Conservation (phyloP, 2,888 invertebrate genomes). For the Acleris sparsana region DNA sequence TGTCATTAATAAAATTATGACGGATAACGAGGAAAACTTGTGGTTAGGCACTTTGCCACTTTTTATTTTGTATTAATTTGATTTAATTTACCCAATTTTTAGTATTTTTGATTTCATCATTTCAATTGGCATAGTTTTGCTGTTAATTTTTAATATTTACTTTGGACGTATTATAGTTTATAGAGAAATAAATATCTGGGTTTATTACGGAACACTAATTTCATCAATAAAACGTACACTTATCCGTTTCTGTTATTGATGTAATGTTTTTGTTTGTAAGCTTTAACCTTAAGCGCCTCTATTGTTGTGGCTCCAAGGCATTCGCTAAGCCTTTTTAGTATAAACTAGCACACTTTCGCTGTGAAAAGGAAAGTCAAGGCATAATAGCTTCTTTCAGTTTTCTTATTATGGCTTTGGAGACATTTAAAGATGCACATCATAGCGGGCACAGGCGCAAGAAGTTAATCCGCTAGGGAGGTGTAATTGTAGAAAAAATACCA, state of each 20-base stretch:
- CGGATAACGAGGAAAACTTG: no score
- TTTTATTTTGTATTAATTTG: no score
- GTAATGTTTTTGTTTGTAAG: conserved; percentile 40
- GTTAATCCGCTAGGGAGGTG: background rate
- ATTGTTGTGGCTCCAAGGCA: conserved; percentile 37
- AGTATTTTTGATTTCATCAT: no score
- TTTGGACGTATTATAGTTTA: no score
- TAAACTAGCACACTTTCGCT: conserved; percentile 74
- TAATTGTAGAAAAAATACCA: background rate
- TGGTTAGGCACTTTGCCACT: no score
- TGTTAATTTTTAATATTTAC: no score
- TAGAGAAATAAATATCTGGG: no score
- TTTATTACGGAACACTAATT: no score
- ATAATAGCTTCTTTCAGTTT: conserved; percentile 57
- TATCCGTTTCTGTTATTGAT: conserved; percentile 40
- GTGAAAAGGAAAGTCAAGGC: conserved; percentile 69
- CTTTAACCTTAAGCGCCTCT: conserved; percentile 39
- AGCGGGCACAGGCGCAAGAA: background rate
- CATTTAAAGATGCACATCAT: background rate
- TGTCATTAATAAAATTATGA: no score
- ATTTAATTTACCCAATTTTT: no score
- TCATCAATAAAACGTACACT: conserved; percentile 8
- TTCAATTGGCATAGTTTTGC: no score
- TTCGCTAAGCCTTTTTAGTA: conserved; percentile 61
- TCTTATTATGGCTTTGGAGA: conserved; percentile 38